Base-by-base conservation (phyloP, 2,113 vertebrate species). In the Cyrtonyx montezumae region DNA sequence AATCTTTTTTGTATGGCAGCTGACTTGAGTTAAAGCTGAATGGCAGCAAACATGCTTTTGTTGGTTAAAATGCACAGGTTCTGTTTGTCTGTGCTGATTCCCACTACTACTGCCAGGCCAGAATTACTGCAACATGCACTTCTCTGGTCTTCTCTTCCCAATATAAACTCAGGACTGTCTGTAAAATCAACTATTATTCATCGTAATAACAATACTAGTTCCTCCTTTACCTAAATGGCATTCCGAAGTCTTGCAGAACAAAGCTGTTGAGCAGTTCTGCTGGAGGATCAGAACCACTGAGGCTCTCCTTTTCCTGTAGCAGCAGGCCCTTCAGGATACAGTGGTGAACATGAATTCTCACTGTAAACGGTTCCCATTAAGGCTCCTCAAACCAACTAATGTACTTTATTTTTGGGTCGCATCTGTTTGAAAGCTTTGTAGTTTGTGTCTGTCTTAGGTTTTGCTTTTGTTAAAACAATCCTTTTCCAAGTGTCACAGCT, bases 41-140 rank as follows among this genome's bases (percentile, higher is more conserved):
- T 30, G 34, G 18, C 46, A 14, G 36, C 14, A 26, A 76, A 37
- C 0, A 0, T 71, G 58, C 45, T 69, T 1, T 30, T 79, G 18
- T 77, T 59, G n/a, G 13, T 84, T 19, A n/a, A 86, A 79, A 37
- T 28, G 26, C 10, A 5, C 3, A 4, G 32, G 5, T 43, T 61
- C 40, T 66, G 1, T 53, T 37, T 46, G 46, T 59, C 73, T 58
- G 37, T 87, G 36, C 75, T 62, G 34, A 32, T 9, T 77, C 6
- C 12, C 15, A 19, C 21, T 2, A 8, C 32, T 51, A 18, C 19
- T 56, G 40, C 65, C 62, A 71, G 62, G 26, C 25, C 69, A 89
- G 58, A n/a, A 2, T 68, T 55, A 9, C 62, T 32, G 23, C 32
- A 74, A 20, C 19, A 3, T 34, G 67, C 42, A 0, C 49, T 83